phyloP scores from a whole-genome alignment of 35 echinoderm and acorn worm genomes.

The Ophiothrix spiculata region DNA sequence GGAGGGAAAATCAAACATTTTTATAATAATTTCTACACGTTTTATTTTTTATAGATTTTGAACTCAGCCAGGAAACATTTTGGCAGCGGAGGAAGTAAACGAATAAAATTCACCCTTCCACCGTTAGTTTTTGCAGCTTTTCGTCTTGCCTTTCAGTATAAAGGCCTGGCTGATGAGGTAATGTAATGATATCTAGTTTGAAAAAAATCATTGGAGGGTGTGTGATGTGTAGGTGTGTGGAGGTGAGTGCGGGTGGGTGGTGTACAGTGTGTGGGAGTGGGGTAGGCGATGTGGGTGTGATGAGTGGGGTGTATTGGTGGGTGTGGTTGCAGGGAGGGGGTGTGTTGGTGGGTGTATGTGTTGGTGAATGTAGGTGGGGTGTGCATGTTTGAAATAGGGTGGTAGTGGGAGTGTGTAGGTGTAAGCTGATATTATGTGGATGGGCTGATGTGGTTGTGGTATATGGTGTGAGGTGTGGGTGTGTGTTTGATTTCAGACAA shows the following conservation, averaged over 20 bases:
- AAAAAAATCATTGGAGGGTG: not conserved
- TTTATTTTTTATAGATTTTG: no score
- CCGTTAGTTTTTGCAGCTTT: conserved; percentile 81
- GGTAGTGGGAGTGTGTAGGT: no score
- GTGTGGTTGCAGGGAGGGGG: not conserved
- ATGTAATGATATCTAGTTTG: no score
- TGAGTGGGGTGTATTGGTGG: not conserved
- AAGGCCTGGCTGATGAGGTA: conserved; percentile 93
- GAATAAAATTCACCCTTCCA: conserved; percentile 92
- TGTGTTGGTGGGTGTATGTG: not conserved
- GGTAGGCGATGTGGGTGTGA: not conserved
- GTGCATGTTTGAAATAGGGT: no score
- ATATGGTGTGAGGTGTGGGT: no score
- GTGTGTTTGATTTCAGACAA: no score
- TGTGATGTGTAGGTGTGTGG: not conserved
- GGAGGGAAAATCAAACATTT: no score
- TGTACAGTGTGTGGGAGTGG: not conserved
- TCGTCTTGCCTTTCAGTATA: conserved; percentile 76
- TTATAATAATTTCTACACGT: no score
- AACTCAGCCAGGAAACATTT: conserved; percentile 93
- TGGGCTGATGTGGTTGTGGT: no score
- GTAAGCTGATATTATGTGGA: no score
- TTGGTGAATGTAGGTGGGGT: not conserved
- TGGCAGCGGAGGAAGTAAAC: conserved; percentile 89
- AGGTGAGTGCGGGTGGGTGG: not conserved